phyloP scores from a whole-genome alignment of 2,797 vertebrate species.

The Threskiornis aethiopicus region DNA sequence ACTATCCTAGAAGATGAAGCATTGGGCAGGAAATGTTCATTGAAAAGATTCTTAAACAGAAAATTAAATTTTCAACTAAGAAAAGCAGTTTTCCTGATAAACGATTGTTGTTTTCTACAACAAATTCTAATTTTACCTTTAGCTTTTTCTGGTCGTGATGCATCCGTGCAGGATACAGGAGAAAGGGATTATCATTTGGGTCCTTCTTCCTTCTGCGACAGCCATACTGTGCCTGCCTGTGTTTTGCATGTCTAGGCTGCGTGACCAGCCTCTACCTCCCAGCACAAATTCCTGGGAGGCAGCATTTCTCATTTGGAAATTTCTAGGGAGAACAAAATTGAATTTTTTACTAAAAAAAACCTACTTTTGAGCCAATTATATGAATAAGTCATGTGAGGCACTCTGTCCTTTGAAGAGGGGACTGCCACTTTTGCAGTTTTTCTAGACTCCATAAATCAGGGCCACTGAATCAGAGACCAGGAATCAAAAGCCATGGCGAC shows the following conservation, averaged over 20 bases:
- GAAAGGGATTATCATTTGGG: background rate
- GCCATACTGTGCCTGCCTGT: background rate
- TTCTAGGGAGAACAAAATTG: background rate
- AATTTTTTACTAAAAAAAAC: background rate
- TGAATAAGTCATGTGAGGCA: background rate
- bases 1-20: background rate
- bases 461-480: background rate
- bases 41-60: background rate
- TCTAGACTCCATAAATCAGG: background rate
- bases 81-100: background rate
- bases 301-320: background rate
- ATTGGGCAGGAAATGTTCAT: background rate
- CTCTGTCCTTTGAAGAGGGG: background rate
- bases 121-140: background rate
- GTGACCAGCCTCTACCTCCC: background rate
- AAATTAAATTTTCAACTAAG: background rate
- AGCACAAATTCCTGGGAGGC: background rate
- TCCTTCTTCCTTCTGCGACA: background rate
- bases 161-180: background rate
- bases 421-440: background rate
- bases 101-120: background rate
- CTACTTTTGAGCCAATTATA: background rate
- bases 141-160: background rate
- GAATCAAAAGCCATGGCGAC: background rate
- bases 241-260: background rate